These are phyloP conservation scores for Aeoliscus strigatus DNA, from an alignment of 2,797 vertebrate species.

Conservation along the genomic window DNA sequence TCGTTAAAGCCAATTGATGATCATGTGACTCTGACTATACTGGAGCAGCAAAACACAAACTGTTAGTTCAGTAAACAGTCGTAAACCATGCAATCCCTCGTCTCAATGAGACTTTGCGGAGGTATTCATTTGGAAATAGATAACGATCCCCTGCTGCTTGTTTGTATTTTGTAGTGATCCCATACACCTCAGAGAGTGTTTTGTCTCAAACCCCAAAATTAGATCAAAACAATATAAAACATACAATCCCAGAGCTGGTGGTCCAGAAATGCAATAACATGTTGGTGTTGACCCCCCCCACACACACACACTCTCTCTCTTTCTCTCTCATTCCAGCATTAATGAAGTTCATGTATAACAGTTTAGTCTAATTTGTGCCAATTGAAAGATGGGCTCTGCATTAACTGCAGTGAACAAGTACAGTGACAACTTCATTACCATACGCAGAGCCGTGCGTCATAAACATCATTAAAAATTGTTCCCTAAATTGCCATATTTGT, in stretches of 20 bases:
- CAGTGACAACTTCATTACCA: slow-evolving; percentile 99
- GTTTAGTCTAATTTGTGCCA: slow-evolving; percentile 83
- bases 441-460: slow-evolving; percentile 96
- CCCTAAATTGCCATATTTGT: slow-evolving; percentile 97
- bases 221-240: slow-evolving; percentile 78
- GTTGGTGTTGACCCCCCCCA: slow-evolving; percentile 11
- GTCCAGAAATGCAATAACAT: slow-evolving; percentile 74
- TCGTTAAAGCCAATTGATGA: slow-evolving; percentile 53
- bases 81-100: slow-evolving; percentile 53
- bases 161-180: slow-evolving; percentile 68
- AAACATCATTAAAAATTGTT: slow-evolving; percentile 99
- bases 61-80: slow-evolving; percentile 39
- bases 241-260: slow-evolving; percentile 67
- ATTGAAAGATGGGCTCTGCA: slow-evolving; percentile 86
- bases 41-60: slow-evolving; percentile 44
- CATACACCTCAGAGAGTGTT: slow-evolving; percentile 69
- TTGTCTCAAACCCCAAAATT: slow-evolving; percentile 73
- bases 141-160: slow-evolving; percentile 74
- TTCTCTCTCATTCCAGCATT: slow-evolving; percentile 72
- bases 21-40: slow-evolving; percentile 47
- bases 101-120: slow-evolving; percentile 60
- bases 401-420: slow-evolving; percentile 94
- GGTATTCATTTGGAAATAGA: slow-evolving; percentile 56
- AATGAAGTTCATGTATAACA: slow-evolving; percentile 83
- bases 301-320: too few relatives aligned